Evolutionary conservation across 1,140 invertebrate genomes (phyloP).

Genomic region (Papilio helenus): DNA sequence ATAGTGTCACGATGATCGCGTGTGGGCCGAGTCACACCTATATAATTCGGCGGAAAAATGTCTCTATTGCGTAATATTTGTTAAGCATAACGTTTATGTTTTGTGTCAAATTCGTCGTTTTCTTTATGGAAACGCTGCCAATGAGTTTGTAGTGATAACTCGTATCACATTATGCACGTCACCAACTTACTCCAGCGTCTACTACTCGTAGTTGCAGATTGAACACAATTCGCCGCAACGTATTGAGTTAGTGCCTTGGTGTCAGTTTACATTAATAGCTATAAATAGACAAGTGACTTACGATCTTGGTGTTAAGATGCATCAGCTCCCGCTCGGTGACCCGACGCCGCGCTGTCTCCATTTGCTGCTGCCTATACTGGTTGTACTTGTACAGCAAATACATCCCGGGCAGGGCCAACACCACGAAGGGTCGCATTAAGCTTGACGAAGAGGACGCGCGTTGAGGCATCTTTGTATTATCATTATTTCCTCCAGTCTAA

Average conservation of each 20-base stretch:
- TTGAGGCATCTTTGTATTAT: constrained; percentile 84
- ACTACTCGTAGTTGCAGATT: neutral
- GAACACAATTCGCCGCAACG: neutral
- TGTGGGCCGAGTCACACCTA: neutral
- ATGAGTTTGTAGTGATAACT: neutral
- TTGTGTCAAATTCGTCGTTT: neutral
- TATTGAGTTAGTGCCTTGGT: neutral
- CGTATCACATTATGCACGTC: too few species aligned
- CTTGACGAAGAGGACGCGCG: constrained; percentile 83
- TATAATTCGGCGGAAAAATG: neutral
- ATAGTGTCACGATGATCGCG: neutral
- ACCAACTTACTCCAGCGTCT: neutral
- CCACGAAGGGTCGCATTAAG: constrained; percentile 91
- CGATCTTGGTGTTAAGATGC: constrained; percentile 95
- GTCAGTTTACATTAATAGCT: neutral
- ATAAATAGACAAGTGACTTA: constrained; percentile 84
- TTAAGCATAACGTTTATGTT: neutral
- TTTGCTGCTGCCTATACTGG: constrained; percentile 92
- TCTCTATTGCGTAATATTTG: neutral
- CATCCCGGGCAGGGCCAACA: constrained; percentile 92
- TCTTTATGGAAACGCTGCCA: neutral
- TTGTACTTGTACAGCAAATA: constrained; percentile 95
- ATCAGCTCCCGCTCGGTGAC: constrained; percentile 93
- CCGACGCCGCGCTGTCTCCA: constrained; percentile 90
- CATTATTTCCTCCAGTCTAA: constrained; percentile 51